These are phyloP conservation scores for Sminthopsis crassicaudata DNA, from an alignment of 2,113 vertebrate genomes.

Conservation along the genomic window DNA sequence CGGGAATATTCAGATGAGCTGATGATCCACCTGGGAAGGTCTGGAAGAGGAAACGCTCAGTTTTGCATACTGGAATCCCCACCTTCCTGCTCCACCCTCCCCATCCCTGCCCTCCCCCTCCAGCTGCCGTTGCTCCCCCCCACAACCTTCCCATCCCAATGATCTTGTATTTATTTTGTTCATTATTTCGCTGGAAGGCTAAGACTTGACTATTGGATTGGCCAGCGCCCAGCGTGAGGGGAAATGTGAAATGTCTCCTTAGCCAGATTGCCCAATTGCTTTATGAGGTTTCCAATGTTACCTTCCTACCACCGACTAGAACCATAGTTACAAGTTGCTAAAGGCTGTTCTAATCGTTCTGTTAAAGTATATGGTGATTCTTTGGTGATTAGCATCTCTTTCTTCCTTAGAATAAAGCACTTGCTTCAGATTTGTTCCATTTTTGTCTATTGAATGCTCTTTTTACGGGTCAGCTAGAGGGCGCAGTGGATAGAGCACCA, in stretches of 20 bases:
- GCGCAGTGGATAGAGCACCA: too few species aligned
- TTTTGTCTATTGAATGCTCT: background rate
- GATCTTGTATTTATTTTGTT: background rate
- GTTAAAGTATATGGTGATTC: background rate
- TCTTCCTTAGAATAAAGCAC: too few species aligned
- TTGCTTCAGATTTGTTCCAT: background rate
- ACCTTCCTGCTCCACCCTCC: background rate
- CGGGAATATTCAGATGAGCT: constrained; percentile 52
- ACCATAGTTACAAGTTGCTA: background rate
- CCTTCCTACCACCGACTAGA: background rate
- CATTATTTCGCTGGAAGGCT: background rate
- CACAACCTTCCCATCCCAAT: background rate
- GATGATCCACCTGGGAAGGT: constrained; percentile 33
- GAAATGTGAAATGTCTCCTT: background rate
- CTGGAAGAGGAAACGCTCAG: constrained; percentile 44
- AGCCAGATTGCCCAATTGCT: background rate
- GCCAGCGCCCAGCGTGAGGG: background rate
- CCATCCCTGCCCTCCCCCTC: background rate
- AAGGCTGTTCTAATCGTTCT: background rate
- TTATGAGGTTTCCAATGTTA: background rate
- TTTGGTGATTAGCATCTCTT: background rate
- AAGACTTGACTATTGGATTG: background rate
- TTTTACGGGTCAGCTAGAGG: too few species aligned
- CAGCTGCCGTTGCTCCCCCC: background rate
- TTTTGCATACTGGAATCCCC: background rate